Base-by-base conservation (phyloP, 2,113 vertebrate genomes). In the Corythornis vintsioides region DNA sequence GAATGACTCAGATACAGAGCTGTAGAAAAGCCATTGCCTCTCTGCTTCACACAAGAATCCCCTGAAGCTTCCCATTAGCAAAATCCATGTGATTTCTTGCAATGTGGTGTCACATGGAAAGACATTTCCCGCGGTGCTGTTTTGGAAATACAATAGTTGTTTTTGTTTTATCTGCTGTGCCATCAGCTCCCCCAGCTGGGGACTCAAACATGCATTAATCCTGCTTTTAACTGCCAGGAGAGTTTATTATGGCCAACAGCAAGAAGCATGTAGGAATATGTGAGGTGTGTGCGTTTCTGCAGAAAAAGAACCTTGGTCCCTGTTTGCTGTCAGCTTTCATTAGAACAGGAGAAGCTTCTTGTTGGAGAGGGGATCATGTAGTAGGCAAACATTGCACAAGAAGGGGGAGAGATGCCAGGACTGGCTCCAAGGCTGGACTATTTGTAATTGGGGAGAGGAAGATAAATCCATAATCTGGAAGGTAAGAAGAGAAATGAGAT, bases 161-260 rank as follows among this genome's bases (percentile, higher is more conserved):
- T 91, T 94, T 88, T 90, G 26, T 55, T 91, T 96, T 96, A 96
- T 97, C 92, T 95, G 50, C 69, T 93, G 82, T 71, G 75, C 93
- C 90, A 94, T 95, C 95, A 78, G 17, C 77, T 76, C 90, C 91
- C 92, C 73, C 28, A 90, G 93, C 89, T 80, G 93, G 87, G 80
- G 87, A 92, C 89, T 89, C 63, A 75, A 91, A 88, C 80, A 73
- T 78, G 83, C 66, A 76, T 83, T 92, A 93, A 93, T 93, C 87
- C 70, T 92, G 38, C 88, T 93, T 93, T 45, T 1, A 4, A 83
- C 86, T 95, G 94, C 95, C 93, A 96, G 86, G 40, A 93, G 84
- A 83, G 72, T 86, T 95, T 95, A 94, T 95, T 95, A 94, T 96
- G 92, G 96, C 95, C 94, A 96, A 83, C 93, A 96, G 96, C 96